Evolutionary conservation across 2,888 invertebrate genomes (phyloP).

Genomic region (Calliphora vomitoria): DNA sequence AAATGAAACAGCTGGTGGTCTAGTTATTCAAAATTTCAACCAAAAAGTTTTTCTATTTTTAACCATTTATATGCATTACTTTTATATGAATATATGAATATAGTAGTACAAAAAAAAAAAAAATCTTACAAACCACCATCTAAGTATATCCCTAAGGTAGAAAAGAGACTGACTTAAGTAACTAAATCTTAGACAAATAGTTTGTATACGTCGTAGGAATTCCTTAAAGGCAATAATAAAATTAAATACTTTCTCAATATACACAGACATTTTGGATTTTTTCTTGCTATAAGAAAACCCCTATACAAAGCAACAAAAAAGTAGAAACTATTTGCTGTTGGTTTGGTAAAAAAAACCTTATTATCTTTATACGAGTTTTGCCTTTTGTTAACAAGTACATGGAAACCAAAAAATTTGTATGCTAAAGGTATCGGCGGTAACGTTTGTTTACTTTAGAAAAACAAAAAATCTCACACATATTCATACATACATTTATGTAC

Average conservation of each 20-base stretch:
- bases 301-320: neutral
- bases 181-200: slow-evolving; percentile 3
- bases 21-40: too few relatives aligned
- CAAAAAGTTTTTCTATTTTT: too few relatives aligned
- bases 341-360: neutral
- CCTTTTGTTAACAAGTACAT: slow-evolving; percentile 8
- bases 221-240: slow-evolving; percentile 16
- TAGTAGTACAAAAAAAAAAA: too few relatives aligned
- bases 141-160: neutral
- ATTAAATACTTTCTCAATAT: slow-evolving; percentile 8
- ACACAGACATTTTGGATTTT: neutral
- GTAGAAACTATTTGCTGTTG: neutral
- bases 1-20: too few relatives aligned
- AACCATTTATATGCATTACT: too few relatives aligned
- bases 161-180: neutral
- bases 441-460: slow-evolving; percentile 1
- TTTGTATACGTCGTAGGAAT: neutral
- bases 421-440: slow-evolving; percentile 27
- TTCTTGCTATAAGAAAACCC: too few relatives aligned
- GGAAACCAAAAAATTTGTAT: slow-evolving; percentile 10
- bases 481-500: neutral
- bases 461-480: neutral
- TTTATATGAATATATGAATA: too few relatives aligned
- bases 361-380: neutral
- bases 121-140: neutral